These are phyloP conservation scores for Mya arenaria DNA, from an alignment of 1,140 invertebrate genomes.

Conservation along the genomic window DNA sequence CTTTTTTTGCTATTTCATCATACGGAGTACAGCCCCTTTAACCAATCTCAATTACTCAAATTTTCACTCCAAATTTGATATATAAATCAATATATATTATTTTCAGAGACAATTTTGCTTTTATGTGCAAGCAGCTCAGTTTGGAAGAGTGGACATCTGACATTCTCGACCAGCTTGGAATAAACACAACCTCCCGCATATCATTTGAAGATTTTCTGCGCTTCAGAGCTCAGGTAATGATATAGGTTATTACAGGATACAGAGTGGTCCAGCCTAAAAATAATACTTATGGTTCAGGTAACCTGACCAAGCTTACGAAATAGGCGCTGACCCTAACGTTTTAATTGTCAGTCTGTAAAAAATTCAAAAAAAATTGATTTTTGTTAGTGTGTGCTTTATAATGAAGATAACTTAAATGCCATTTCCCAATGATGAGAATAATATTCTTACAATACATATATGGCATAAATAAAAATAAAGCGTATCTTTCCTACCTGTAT, in stretches of 20 bases:
- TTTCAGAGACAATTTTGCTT: constrained; percentile 86
- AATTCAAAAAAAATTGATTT: no score
- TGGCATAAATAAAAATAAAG: no score
- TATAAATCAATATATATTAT: constrained; percentile 21
- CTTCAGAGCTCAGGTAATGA: constrained; percentile 82
- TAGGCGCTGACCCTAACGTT: no score
- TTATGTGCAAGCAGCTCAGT: constrained; percentile 86
- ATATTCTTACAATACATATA: no score
- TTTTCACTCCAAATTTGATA: neutral
- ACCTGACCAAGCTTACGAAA: no score
- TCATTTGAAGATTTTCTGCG: constrained; percentile 87
- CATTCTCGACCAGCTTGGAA: constrained; percentile 86
- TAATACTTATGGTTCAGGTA: neutral
- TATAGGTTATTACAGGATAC: no score
- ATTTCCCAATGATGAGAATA: no score
- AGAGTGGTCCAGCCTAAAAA: neutral
- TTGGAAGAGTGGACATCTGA: constrained; percentile 87
- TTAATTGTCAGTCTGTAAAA: no score
- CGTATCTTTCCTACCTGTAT: no score
- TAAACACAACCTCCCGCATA: constrained; percentile 84
- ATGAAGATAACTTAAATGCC: no score
- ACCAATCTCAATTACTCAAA: neutral
- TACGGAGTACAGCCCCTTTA: neutral
- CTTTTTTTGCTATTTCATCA: neutral
- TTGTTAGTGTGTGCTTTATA: no score